Conservation (phyloP, 2,888 invertebrate genomes). For the Strigamia crassipes region DNA sequence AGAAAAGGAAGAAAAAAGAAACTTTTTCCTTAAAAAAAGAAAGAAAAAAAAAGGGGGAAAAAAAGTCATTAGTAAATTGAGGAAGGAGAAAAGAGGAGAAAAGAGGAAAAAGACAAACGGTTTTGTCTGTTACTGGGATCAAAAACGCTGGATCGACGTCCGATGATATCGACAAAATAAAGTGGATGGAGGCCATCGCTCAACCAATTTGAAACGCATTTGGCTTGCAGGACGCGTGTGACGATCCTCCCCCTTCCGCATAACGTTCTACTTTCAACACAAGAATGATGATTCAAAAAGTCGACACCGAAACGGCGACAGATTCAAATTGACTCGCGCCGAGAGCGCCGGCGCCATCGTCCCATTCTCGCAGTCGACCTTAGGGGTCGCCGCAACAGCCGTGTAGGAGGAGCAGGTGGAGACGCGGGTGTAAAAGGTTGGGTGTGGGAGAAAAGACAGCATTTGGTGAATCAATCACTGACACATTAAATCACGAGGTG, state of each 20-base stretch:
- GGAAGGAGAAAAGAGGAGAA: background rate
- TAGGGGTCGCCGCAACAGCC: slow-evolving; percentile 18
- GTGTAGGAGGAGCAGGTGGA: slow-evolving; percentile 25
- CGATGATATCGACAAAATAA: slow-evolving; percentile 40
- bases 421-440: slow-evolving; percentile 11
- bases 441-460: slow-evolving; percentile 3
- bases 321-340: slow-evolving; percentile 17
- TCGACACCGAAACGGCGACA: background rate
- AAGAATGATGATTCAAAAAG: slow-evolving; percentile 4
- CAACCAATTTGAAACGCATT: slow-evolving; percentile 42
- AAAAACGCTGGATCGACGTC: slow-evolving; percentile 17
- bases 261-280: background rate
- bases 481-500: slow-evolving; percentile 42
- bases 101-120: background rate
- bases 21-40: background rate
- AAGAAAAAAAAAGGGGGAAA: background rate
- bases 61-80: slow-evolving; percentile 27
- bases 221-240: slow-evolving; percentile 32
- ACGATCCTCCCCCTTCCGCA: slow-evolving; percentile 16
- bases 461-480: slow-evolving; percentile 34
- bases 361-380: background rate
- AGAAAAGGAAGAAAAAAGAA: background rate
- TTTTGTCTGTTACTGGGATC: background rate
- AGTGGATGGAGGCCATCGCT: slow-evolving; percentile 40
- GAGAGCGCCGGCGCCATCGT: background rate